Base-by-base conservation (phyloP, 2,888 invertebrate species). In the Cistogaster globosa region DNA sequence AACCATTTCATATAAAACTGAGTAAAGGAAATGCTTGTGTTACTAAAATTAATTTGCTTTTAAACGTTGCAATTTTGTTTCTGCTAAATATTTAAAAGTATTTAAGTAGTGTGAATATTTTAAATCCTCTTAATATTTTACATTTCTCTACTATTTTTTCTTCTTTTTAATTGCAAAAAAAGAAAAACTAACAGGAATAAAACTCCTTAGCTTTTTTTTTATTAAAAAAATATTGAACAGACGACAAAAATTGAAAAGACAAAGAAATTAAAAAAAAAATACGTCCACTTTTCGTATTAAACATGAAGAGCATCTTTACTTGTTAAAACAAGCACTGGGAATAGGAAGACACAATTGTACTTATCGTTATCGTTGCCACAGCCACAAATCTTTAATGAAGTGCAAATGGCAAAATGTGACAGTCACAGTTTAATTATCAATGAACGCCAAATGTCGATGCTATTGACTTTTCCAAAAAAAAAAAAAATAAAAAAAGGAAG, bases 361-460 rank as follows among this genome's bases (percentile, higher is more conserved):
- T 68, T 42, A 58, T 65, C 51, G 58, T 69, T 42, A 58, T 71
- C 51, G 58, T 69, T 69, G 82, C 42, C 58, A 76, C 72, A 83
- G 76, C 86, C 83, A 82, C 78, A 84, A 84, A 84, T 84, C 86
- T 80, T 86, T 86, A 86, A 86, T 86, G 84, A 84, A 81, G 84
- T 86, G 86, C 82, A 78, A 86, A 84, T 86, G 84, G 84, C 84
- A 86, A 84, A 86, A 86, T 85, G 84, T 86, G 86, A 86, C 86
- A 86, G 84, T 86, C 82, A 80, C 79, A 82, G 83, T 84, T 86
- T 86, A 86, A 86, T 84, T 84, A 84, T 84, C 84, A 84, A 86
- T 85, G 85, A 85, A 65, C 85, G 78, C 81, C 85, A 85, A 85
- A 82, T 82, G 85, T 85, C 85, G 85, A 85, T 82, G 85, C 74